These are phyloP conservation scores for Brachionus paranguensis DNA, from an alignment of 1,140 invertebrate species.

Conservation along the genomic window DNA sequence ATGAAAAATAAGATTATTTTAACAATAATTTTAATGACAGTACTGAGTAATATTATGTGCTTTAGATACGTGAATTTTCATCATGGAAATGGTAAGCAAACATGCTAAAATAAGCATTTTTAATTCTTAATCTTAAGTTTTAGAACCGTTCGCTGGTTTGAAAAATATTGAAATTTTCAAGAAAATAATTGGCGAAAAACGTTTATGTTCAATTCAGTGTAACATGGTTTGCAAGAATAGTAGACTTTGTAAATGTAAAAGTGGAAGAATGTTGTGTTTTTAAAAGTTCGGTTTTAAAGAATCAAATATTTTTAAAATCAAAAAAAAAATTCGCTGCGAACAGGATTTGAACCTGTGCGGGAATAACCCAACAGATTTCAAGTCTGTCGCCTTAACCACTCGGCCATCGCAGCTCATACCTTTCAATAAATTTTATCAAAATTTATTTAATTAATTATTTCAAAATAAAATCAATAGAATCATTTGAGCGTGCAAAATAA, in stretches of 20 bases:
- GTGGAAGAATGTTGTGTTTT: slow-evolving; percentile 7
- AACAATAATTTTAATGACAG: not conserved
- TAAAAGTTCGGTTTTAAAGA: not conserved
- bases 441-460: no score
- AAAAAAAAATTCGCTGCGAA: not conserved
- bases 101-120: not conserved
- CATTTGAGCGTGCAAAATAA: no score
- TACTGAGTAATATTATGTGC: not conserved
- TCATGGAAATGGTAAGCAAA: not conserved
- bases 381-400: not conserved
- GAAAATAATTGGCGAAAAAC: not conserved
- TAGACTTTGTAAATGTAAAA: not conserved
- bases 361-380: not conserved
- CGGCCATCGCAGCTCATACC: not conserved
- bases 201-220: not conserved
- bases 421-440: not conserved
- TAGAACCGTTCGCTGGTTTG: not conserved
- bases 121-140: not conserved
- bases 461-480: no score
- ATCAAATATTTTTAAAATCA: no score
- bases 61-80: not conserved
- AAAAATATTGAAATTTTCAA: not conserved
- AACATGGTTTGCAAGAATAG: not conserved
- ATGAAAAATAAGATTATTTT: not conserved
- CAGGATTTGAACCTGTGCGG: not conserved